Evolutionary conservation across 2,113 vertebrate species (phyloP), one percentile per base, ranked within the genome.

Genomic region (Hipposideros armiger): DNA sequence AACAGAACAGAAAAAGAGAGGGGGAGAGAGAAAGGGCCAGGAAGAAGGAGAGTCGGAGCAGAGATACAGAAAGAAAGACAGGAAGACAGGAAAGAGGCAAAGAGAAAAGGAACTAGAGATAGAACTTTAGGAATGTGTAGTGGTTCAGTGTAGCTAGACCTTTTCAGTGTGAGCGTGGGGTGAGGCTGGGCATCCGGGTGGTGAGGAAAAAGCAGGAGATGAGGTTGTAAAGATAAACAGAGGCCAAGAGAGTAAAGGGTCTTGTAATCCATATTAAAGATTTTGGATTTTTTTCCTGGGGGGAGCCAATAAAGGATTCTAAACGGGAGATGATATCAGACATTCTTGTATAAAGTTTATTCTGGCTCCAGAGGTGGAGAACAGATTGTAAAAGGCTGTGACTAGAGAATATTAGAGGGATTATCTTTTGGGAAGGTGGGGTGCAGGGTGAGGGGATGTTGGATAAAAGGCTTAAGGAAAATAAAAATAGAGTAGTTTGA

Each of bases 391-490:
- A 56, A 83, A 83, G 30, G n/a, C 36, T 66, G 24, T 74, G 36
- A 47, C 47, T 83, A 83, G 77, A 76, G 45, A n/a, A 11, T 42
- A 16, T 73, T 56, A n/a, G n/a, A 72, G 20, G 26, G 54, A 26
- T 60, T 10, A 60, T 60, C 58, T 60, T 22, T 8, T 54, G 26
- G 54, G 47, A 78, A 36, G 36, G 36, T 36, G 36, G 36, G 36
- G 36, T 36, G 36, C 36, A 36, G 36, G 36, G 36, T 36, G 36
- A 50, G n/a, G 30, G 19, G 67, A 67, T 54, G 20, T 54, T 54
- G 74, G 19, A 60, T 28, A 90, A 90, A 47, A 78, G 73, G 60
- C 60, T 90, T 64, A 90, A 90, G 87, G 60, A 40, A 67, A 67
- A 62, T 78, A 42, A 69, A 56, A 90, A 80, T 40, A 24, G 50